Base-by-base conservation (phyloP, 2,888 invertebrate species). In the Operophtera brumata region DNA sequence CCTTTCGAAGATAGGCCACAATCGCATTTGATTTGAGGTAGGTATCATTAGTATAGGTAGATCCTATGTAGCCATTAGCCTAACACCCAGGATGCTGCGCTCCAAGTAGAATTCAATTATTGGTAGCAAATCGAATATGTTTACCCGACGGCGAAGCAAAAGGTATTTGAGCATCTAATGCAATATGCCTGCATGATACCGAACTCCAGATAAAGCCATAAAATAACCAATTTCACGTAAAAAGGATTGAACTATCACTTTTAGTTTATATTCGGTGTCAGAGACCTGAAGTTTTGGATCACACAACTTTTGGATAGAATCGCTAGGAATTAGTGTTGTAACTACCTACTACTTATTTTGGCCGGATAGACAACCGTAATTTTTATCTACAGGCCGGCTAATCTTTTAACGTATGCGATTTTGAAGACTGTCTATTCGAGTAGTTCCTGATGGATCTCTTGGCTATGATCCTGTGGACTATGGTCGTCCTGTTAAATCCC, bases 201-300 rank as follows among this genome's bases (percentile, higher is more conserved):
- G 41, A 41, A 25, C 26, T 34, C 12, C 34, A 41, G 48, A 49
- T 54, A 44, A 54, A 54, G 28, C 35, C 9, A 46, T 49, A 45
- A 40, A 50, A 47, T 39, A 51, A 34, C 30, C 56, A 51, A 56
- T 56, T n/a, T 43, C 42, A 37, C 32, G 35, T 48, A 52, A 57
- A 42, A 52, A 52, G 45, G 52, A 48, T 57, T 52, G 25, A 25
- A 46, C 30, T 41, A 48, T 48, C 52, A 39, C 41, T 45, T 57
- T 52, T 52, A 52, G 48, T 48, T 57, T 41, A 39, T 45, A 32
- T 51, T 30, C n/a, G 30, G 47, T 52, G 57, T 52, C 48, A 26
- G 45, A 45, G 52, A 42, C 51, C 56, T 52, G 44, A 41, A 48
- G 48, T 52, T 50, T 49, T 39, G 9, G 49, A 37, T 49, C 54